Percentiles rank a stretch among this genome's conserved stretches.
These are phyloP conservation scores for Siniperca undulata DNA, from an alignment of 2,797 vertebrate genomes.

Conservation along the genomic window DNA sequence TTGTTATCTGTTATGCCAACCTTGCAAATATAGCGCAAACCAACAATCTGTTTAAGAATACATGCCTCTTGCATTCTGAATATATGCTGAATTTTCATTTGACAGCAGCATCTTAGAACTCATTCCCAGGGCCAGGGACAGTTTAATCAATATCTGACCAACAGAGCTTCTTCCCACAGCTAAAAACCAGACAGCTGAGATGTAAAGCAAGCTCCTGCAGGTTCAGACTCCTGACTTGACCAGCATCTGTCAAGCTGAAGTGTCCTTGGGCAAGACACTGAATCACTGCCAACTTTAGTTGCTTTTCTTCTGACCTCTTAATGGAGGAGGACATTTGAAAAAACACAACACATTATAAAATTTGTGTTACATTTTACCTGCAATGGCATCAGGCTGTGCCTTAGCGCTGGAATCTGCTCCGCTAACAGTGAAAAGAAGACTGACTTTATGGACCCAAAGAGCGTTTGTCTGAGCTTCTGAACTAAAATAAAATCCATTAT, in stretches of 20 bases:
- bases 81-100: constrained; percentile 45
- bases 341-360: constrained; percentile 37
- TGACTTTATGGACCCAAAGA: constrained; percentile 30
- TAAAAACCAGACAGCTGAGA: constrained; percentile 51
- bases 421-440: constrained; percentile 20
- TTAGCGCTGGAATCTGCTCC: background rate
- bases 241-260: constrained; percentile 52
- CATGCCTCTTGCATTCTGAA: constrained; percentile 36
- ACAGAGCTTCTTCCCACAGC: constrained; percentile 47
- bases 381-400: background rate
- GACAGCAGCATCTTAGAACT: constrained; percentile 61
- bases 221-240: constrained; percentile 33
- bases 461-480: constrained; percentile 47
- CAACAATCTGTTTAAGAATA: constrained; percentile 36
- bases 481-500: constrained; percentile 60
- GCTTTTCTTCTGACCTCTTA: constrained; percentile 45
- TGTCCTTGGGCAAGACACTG: constrained; percentile 58
- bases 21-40: constrained; percentile 42
- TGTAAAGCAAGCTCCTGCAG: constrained; percentile 51
- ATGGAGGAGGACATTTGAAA: background rate
- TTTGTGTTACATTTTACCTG: constrained; percentile 36
- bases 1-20: constrained; percentile 52
- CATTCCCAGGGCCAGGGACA: constrained; percentile 42
- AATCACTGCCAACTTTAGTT: constrained; percentile 57
- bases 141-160: constrained; percentile 76